These are phyloP conservation scores for Arion vulgaris DNA, from an alignment of 1,140 invertebrate genomes.

Conservation along the genomic window DNA sequence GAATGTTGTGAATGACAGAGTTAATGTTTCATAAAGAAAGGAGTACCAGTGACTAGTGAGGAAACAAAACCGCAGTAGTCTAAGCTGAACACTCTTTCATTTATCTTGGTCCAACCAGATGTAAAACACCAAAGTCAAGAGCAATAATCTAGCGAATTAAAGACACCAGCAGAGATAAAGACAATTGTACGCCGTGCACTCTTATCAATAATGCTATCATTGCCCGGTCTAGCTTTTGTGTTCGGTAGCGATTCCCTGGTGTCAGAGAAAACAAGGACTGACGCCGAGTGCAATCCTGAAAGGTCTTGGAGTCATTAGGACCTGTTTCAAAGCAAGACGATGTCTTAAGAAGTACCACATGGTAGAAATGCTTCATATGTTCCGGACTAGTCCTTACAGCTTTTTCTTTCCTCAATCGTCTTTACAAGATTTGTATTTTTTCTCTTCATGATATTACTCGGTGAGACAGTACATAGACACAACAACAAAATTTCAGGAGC, in stretches of 20 bases:
- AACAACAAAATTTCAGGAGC: too few species aligned
- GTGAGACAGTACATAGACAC: too few species aligned
- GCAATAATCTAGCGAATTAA: slow-evolving; percentile 10
- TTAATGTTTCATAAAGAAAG: too few species aligned
- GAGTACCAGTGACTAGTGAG: too few species aligned
- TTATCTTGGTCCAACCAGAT: neutral
- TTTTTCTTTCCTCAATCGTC: neutral
- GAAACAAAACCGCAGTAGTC: neutral
- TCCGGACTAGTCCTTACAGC: neutral
- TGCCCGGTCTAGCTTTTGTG: slow-evolving; percentile 12
- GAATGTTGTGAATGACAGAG: too few species aligned
- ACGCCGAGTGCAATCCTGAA: slow-evolving; percentile 14
- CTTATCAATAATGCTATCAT: slow-evolving; percentile 27
- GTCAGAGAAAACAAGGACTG: slow-evolving; percentile 8
- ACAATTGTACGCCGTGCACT: slow-evolving; percentile 23
- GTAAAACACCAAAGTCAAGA: neutral
- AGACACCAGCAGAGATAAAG: slow-evolving; percentile 20
- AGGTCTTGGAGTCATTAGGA: slow-evolving; percentile 28
- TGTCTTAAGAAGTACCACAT: slow-evolving; percentile 20
- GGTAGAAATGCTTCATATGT: slow-evolving; percentile 1
- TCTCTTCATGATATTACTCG: too few species aligned
- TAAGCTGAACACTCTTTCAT: neutral
- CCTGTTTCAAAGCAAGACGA: slow-evolving; percentile 25
- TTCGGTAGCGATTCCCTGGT: neutral
- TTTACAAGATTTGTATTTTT: neutral